These are phyloP conservation scores for Kobus ellipsiprymnus DNA, from an alignment of 2,113 vertebrate genomes.

Conservation along the genomic window DNA sequence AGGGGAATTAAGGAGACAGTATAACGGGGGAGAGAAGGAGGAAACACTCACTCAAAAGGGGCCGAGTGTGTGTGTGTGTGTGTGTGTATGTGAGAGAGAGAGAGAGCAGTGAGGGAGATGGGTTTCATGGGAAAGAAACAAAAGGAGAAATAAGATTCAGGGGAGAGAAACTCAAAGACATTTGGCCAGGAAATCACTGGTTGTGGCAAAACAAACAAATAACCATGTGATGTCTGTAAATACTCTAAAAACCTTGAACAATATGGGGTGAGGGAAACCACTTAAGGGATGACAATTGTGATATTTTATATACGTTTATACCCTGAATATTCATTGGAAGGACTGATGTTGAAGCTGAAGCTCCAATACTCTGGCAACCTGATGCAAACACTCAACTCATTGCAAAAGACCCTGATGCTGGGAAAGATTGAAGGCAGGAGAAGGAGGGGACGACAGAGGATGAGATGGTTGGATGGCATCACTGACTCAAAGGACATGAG, in stretches of 20 bases:
- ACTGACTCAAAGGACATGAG: background rate
- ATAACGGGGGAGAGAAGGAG: background rate
- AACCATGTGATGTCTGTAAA: background rate
- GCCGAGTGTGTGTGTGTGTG: background rate
- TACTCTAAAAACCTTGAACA: background rate
- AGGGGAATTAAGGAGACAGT: slow-evolving; percentile 53
- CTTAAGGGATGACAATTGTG: background rate
- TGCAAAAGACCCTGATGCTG: background rate
- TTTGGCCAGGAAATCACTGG: background rate
- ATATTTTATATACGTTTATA: background rate
- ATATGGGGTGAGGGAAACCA: background rate
- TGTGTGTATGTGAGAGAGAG: background rate
- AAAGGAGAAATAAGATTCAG: background rate
- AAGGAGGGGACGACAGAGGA: background rate
- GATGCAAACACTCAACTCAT: background rate
- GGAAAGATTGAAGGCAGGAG: background rate
- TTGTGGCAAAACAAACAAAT: background rate
- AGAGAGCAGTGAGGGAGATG: background rate
- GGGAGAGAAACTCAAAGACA: background rate
- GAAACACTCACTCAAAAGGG: background rate
- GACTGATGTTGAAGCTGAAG: background rate
- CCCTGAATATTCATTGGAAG: background rate
- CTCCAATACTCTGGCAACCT: background rate
- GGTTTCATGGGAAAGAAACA: background rate
- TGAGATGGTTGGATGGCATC: background rate